Evolutionary conservation across 2,888 invertebrate genomes (phyloP).

Genomic region (Orthosia cruda): DNA sequence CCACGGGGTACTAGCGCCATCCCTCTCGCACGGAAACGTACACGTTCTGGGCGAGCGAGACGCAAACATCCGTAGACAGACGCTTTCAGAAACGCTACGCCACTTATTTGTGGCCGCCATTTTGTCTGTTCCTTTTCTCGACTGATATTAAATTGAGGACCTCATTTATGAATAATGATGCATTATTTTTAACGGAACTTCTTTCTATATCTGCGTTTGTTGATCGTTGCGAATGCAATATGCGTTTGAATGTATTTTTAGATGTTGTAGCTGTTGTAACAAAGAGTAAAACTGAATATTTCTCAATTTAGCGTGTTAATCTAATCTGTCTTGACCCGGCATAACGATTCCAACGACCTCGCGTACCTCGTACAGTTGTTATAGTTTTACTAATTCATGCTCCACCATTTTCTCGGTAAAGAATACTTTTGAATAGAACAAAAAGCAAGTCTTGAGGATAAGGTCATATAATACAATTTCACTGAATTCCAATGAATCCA

Average conservation of each 20-base stretch:
- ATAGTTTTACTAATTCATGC: slow-evolving; percentile 35
- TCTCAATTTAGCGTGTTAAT: slow-evolving; percentile 64
- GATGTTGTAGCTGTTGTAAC: slow-evolving; percentile 2
- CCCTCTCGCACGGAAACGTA: slow-evolving; percentile 80
- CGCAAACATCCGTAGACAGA: slow-evolving; percentile 84
- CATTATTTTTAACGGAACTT: slow-evolving; percentile 42
- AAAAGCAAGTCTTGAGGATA: slow-evolving; percentile 10
- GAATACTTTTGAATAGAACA: slow-evolving; percentile 2
- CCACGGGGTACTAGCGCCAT: slow-evolving; percentile 82
- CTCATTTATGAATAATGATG: slow-evolving; percentile 68
- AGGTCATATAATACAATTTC: slow-evolving; percentile 25
- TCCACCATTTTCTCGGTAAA: slow-evolving; percentile 14
- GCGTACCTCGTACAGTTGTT: slow-evolving; percentile 17
- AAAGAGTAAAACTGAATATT: slow-evolving; percentile 46
- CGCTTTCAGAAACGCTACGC: slow-evolving; percentile 91
- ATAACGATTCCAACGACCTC: slow-evolving; percentile 60
- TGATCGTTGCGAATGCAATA: slow-evolving; percentile 3
- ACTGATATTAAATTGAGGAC: slow-evolving; percentile 80
- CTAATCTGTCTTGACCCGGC: slow-evolving; percentile 68
- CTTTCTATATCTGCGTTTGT: slow-evolving; percentile 29
- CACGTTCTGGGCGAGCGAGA: slow-evolving; percentile 80
- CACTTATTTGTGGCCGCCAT: slow-evolving; percentile 84
- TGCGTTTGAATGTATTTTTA: slow-evolving; percentile 30
- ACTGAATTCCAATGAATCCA: slow-evolving; percentile 28
- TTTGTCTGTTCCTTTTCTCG: slow-evolving; percentile 86